phyloP scores from a whole-genome alignment of 2,797 vertebrate genomes.

The Naso thynnoides region DNA sequence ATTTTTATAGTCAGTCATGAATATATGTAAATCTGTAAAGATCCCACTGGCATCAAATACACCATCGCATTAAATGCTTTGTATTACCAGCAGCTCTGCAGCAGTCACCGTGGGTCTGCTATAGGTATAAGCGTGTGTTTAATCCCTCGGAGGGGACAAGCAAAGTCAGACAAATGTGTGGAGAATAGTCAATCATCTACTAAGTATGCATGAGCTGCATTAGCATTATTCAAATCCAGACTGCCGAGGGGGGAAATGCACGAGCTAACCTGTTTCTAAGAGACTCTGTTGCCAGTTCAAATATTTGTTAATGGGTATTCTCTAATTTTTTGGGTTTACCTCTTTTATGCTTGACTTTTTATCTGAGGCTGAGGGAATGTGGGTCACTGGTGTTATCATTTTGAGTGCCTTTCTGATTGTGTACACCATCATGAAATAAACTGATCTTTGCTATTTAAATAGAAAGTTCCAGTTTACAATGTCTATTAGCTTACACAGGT shows the following conservation, averaged over 20 bases:
- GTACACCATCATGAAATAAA: neutral
- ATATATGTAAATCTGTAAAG: neutral
- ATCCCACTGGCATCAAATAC: slow-evolving; percentile 7
- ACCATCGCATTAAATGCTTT: neutral
- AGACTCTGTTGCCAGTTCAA: slow-evolving; percentile 44
- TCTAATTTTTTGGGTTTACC: slow-evolving; percentile 15
- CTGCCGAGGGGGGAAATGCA: slow-evolving; percentile 41
- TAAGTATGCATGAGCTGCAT: slow-evolving; percentile 49
- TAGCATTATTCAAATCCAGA: slow-evolving; percentile 62
- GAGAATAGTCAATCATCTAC: slow-evolving; percentile 35
- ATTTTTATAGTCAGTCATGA: neutral
- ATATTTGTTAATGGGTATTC: slow-evolving; percentile 44
- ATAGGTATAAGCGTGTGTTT: slow-evolving; percentile 15
- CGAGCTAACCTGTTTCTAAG: slow-evolving; percentile 43
- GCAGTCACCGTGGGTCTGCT: neutral
- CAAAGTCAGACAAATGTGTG: slow-evolving; percentile 24
- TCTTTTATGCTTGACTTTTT: neutral
- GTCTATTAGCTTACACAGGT: neutral
- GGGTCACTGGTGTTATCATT: neutral
- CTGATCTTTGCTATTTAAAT: neutral
- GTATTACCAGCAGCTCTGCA: neutral
- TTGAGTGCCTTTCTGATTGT: neutral
- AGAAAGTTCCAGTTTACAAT: neutral
- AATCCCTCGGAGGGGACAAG: slow-evolving; percentile 29
- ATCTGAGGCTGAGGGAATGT: neutral